phyloP scores from a whole-genome alignment of 2,888 invertebrate genomes.

The Dynastes hyllus region DNA sequence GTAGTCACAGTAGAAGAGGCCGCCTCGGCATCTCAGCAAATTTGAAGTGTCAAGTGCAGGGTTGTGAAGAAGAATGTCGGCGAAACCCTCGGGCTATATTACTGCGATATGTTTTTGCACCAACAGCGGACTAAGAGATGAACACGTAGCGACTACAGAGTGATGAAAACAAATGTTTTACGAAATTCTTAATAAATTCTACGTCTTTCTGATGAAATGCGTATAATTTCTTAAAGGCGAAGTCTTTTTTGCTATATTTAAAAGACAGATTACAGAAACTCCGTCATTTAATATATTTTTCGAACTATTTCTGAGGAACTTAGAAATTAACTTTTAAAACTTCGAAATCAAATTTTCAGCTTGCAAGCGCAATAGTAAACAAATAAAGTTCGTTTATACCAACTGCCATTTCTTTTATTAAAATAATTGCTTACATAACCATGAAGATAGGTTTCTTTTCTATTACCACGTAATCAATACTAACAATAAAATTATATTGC shows the following conservation, averaged over 20 bases:
- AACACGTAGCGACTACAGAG: neutral
- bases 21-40: slow-evolving; percentile 64
- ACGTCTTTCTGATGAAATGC: neutral
- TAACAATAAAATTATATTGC: too few species aligned
- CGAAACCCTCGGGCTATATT: slow-evolving; percentile 31
- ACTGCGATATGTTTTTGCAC: slow-evolving; percentile 28
- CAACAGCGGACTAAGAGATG: neutral
- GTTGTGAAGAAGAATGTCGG: slow-evolving; percentile 54
- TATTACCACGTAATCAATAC: too few species aligned
- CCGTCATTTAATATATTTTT: neutral
- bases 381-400: too few species aligned
- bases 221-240: neutral
- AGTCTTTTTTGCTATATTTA: neutral
- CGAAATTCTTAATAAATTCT: neutral
- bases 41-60: slow-evolving; percentile 63
- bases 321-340: too few species aligned
- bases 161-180: neutral
- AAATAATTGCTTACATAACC: too few species aligned
- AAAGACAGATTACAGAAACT: neutral
- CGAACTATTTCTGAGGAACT: too few species aligned
- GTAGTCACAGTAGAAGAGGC: slow-evolving; percentile 61
- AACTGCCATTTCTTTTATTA: too few species aligned
- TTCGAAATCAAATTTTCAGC: too few species aligned
- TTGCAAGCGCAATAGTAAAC: too few species aligned
- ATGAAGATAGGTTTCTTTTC: too few species aligned